phyloP scores from a whole-genome alignment of 2,888 invertebrate species.

The Empis livida region DNA sequence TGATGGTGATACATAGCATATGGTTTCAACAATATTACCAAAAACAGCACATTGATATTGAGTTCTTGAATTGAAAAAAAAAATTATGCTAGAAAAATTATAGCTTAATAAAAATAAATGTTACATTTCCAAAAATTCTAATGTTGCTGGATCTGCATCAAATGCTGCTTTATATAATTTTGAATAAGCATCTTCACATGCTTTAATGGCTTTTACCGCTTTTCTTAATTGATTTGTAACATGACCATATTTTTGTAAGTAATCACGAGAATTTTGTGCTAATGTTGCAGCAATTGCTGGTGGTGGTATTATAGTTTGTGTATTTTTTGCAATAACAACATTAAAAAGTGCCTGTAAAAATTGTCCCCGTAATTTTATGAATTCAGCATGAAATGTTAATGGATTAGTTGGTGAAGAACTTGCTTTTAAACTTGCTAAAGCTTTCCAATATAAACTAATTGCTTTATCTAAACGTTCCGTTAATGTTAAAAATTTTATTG shows the following conservation, averaged over 20 bases:
- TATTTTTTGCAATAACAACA: constrained; percentile 36
- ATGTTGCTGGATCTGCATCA: constrained; percentile 68
- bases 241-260: constrained; percentile 64
- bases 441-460: constrained; percentile 50
- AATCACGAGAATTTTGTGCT: constrained; percentile 65
- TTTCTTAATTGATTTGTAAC: constrained; percentile 67
- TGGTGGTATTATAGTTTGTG: constrained; percentile 73
- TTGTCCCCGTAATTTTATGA: constrained; percentile 58
- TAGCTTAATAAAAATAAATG: not conserved
- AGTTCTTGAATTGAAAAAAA: constrained; percentile 14
- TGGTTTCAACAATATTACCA: constrained; percentile 31
- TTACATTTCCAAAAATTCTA: constrained; percentile 59
- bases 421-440: constrained; percentile 40
- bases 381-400: constrained; percentile 57
- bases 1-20: constrained; percentile 33
- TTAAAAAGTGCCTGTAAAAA: constrained; percentile 49
- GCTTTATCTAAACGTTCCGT: constrained; percentile 40
- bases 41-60: constrained; percentile 32
- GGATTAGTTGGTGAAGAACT: constrained; percentile 37
- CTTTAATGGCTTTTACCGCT: constrained; percentile 54
- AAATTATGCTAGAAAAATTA: constrained; percentile 12
- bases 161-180: constrained; percentile 71
- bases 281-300: constrained; percentile 80
- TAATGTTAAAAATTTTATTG: constrained; percentile 28
- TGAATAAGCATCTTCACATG: constrained; percentile 59